Conservation (phyloP, 2,888 invertebrate species). For the Orchesellides sinensis region DNA sequence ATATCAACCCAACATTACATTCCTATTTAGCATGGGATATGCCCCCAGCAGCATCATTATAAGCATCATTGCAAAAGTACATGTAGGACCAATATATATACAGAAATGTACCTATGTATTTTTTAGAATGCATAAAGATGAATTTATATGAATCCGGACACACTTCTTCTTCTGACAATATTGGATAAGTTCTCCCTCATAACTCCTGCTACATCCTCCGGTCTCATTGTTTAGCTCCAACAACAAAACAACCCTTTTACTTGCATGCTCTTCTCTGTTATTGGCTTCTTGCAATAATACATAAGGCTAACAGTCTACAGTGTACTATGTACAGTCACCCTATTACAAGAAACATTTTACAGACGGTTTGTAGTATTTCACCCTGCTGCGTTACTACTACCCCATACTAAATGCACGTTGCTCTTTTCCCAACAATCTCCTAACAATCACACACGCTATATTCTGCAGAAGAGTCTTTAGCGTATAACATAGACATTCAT, state of each 20-base stretch:
- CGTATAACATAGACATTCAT: too few species aligned
- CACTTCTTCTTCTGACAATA: too few species aligned
- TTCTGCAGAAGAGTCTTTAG: too few species aligned
- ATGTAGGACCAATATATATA: neutral
- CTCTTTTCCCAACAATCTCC: neutral
- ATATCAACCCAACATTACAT: too few species aligned
- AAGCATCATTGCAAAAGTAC: too few species aligned
- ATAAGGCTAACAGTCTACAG: neutral
- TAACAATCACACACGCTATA: constrained; percentile 3
- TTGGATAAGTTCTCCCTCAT: neutral
- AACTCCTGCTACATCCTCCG: too few species aligned
- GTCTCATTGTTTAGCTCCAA: neutral
- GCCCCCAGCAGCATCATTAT: too few species aligned
- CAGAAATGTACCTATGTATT: neutral
- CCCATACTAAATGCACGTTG: too few species aligned
- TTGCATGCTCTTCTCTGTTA: too few species aligned
- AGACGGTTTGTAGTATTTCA: neutral
- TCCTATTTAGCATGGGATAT: too few species aligned
- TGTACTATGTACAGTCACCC: neutral
- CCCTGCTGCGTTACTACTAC: too few species aligned
- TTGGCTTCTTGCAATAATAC: neutral
- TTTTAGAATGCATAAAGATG: neutral
- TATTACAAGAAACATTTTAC: neutral
- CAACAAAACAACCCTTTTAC: neutral
- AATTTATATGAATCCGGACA: neutral